A percentile compares a stretch with the other conserved stretches of the same genome.
phyloP scores from a whole-genome alignment of 2,113 vertebrate species.

The Lanius collurio region DNA sequence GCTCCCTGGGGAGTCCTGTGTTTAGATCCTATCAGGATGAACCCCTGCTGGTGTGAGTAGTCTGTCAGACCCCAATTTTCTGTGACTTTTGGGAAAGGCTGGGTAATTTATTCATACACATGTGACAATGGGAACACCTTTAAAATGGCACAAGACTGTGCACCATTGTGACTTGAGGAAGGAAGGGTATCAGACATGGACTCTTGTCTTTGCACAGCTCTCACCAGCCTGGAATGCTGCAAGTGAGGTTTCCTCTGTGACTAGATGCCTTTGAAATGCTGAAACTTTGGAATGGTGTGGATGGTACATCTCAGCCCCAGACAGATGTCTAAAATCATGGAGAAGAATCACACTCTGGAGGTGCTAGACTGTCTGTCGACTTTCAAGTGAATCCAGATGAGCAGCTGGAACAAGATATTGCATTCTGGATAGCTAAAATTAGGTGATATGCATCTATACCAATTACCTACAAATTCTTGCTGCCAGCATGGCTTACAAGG shows the following conservation, averaged over 20 bases:
- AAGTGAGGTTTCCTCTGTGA: neutral
- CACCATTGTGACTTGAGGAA: neutral
- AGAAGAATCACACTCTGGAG: neutral
- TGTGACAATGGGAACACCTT: neutral
- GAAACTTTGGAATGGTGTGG: neutral
- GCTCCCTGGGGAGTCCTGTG: neutral
- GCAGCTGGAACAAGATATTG: neutral
- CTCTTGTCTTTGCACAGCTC: neutral
- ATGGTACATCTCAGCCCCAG: neutral
- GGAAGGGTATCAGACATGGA: fast-evolving
- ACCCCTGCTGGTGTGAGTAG: neutral
- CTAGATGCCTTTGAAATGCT: neutral
- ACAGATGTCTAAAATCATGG: neutral
- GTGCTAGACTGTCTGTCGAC: neutral
- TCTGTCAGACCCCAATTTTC: neutral
- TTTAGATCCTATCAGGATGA: neutral
- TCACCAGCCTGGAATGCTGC: neutral
- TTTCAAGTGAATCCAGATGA: neutral
- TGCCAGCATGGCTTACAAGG: neutral
- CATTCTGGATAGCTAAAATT: neutral
- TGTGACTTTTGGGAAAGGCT: neutral
- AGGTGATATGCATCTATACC: neutral
- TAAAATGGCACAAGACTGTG: neutral
- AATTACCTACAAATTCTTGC: neutral
- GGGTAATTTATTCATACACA: neutral